A percentile compares a stretch with the other conserved stretches of the same genome.
Conservation (phyloP, 2,888 invertebrate species). For the Carcina quercana region DNA sequence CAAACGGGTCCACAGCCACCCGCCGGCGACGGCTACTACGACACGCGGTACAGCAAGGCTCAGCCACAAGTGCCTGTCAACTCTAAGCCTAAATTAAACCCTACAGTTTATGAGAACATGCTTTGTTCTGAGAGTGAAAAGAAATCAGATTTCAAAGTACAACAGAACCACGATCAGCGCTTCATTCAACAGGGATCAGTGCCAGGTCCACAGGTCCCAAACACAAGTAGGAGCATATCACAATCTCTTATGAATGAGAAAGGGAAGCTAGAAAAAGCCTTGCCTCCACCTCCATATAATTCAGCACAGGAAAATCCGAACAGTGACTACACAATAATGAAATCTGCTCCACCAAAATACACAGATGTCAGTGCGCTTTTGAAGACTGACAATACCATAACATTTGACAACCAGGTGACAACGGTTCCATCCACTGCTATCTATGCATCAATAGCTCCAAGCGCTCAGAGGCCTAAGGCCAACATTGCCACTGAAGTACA, state of each 20-base stretch:
- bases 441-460: constrained; percentile 70
- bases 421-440: constrained; percentile 66
- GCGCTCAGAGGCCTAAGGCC: constrained; percentile 69
- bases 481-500: constrained; percentile 73
- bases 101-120: constrained; percentile 67
- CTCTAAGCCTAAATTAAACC: constrained; percentile 52
- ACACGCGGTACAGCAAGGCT: constrained; percentile 80
- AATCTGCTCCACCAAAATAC: constrained; percentile 65
- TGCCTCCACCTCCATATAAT: constrained; percentile 61
- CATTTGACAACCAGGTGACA: constrained; percentile 59
- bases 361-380: constrained; percentile 59
- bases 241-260: constrained; percentile 54
- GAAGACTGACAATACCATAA: constrained; percentile 49
- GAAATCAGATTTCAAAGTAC: constrained; percentile 50
- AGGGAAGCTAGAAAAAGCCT: constrained; percentile 61
- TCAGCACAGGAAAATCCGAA: constrained; percentile 44
- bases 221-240: constrained; percentile 42
- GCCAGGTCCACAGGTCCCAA: constrained; percentile 62
- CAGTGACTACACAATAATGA: constrained; percentile 66
- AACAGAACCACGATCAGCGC: constrained; percentile 46
- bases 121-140: constrained; percentile 59
- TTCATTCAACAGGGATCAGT: constrained; percentile 59
- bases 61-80: constrained; percentile 87
- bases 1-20: constrained; percentile 56
- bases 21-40: constrained; percentile 64